Conservation (phyloP, 1,140 invertebrate genomes). For the Drosophila paulistorum region DNA sequence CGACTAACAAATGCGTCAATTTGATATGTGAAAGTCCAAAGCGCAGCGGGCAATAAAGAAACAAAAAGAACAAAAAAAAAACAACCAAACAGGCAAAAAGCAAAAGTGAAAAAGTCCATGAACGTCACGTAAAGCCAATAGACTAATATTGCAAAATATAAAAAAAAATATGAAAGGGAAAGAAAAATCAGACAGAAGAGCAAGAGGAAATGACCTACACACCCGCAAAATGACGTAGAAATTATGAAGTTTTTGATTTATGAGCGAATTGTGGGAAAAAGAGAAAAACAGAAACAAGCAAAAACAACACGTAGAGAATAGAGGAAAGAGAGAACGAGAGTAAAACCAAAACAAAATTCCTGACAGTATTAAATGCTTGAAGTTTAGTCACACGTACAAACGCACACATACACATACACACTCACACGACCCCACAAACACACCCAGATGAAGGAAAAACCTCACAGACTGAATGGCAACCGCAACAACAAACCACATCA, state of each 20-base stretch:
- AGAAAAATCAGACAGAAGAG: conserved; percentile 20
- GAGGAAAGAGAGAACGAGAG: conserved; percentile 10
- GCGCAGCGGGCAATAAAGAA: conserved; percentile 63
- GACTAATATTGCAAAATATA: conserved; percentile 37
- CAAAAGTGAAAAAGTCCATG: conserved; percentile 60
- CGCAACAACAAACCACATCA: not conserved
- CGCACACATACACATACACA: too few species aligned
- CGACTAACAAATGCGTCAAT: conserved; percentile 29
- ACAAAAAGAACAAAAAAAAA: conserved; percentile 42
- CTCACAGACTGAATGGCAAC: conserved; percentile 27
- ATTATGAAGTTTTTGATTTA: conserved; percentile 77
- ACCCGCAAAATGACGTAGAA: conserved; percentile 72
- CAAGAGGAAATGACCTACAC: conserved; percentile 41
- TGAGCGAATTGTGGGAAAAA: conserved; percentile 50
- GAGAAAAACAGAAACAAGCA: conserved; percentile 22
- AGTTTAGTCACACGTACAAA: conserved; percentile 49
- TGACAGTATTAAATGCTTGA: conserved; percentile 52
- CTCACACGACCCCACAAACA: not conserved
- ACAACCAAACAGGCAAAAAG: conserved; percentile 25
- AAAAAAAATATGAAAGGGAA: conserved; percentile 20
- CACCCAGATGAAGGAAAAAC: conserved; percentile 34
- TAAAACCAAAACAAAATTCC: conserved; percentile 38
- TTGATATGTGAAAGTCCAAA: conserved; percentile 58
- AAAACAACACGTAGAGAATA: not conserved
- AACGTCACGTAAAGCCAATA: conserved; percentile 68